Percentiles rank a stretch among this genome's conserved stretches.
These are phyloP conservation scores for Drosophila putrida DNA, from an alignment of 2,888 invertebrate species.

Conservation along the genomic window DNA sequence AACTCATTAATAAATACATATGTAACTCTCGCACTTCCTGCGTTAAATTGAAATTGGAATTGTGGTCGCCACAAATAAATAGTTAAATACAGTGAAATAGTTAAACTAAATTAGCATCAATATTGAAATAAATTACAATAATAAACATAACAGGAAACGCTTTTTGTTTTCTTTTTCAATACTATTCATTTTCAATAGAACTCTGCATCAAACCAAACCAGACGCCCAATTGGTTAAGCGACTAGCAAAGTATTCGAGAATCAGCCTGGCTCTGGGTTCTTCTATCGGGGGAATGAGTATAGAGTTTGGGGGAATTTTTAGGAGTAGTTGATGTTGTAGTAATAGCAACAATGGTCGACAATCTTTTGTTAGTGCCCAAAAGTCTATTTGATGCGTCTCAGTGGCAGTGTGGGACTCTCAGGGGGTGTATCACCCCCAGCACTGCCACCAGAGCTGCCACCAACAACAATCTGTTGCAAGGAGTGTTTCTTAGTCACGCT, in stretches of 20 bases:
- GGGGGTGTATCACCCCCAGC: constrained; percentile 64
- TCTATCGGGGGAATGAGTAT: constrained; percentile 65
- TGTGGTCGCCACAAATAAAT: constrained; percentile 66
- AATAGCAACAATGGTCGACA: constrained; percentile 20
- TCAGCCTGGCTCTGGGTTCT: constrained; percentile 35
- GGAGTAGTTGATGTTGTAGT: constrained; percentile 22
- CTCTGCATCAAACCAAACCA: constrained; percentile 42
- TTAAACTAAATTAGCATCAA: constrained; percentile 64
- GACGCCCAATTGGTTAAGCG: constrained; percentile 5
- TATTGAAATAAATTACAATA: constrained; percentile 68
- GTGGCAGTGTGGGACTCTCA: constrained; percentile 85
- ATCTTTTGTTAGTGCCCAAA: constrained; percentile 17
- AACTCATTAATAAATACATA: constrained; percentile 62
- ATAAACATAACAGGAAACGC: constrained; percentile 67
- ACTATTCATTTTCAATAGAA: constrained; percentile 70
- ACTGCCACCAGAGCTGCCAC: constrained; percentile 64
- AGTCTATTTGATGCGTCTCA: constrained; percentile 84
- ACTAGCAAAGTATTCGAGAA: constrained; percentile 24
- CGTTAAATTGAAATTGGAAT: constrained; percentile 55
- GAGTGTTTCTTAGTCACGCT: constrained; percentile 81
- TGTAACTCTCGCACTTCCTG: constrained; percentile 43
- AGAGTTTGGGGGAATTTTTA: constrained; percentile 48
- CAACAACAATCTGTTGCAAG: constrained; percentile 71
- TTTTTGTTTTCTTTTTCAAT: constrained; percentile 57
- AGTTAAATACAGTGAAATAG: constrained; percentile 66